Evolutionary conservation across 2,888 invertebrate species (phyloP).

Genomic region (Pterostichus madidus): DNA sequence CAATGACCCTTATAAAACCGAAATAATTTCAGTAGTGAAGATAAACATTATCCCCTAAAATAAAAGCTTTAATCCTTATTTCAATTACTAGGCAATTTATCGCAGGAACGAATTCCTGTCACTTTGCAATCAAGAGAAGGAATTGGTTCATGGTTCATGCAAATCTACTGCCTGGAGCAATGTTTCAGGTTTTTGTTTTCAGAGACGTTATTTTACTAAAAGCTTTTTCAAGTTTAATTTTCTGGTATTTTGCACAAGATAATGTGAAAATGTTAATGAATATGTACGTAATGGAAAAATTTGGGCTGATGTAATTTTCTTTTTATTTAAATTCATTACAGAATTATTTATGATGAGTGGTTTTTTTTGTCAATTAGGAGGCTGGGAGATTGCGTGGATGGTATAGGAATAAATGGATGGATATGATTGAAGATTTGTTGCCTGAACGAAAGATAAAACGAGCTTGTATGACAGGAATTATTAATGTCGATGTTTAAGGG

Average conservation of each 20-base stretch:
- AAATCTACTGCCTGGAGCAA: background rate
- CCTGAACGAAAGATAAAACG: too few relatives aligned
- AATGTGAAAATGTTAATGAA: slow-evolving; percentile 11
- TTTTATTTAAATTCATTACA: too few relatives aligned
- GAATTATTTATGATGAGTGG: too few relatives aligned
- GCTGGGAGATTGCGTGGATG: too few relatives aligned
- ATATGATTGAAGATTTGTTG: too few relatives aligned
- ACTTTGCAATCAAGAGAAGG: background rate
- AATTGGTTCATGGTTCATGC: background rate
- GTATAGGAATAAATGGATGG: too few relatives aligned
- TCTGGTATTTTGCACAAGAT: slow-evolving; percentile 23
- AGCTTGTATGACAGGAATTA: too few relatives aligned
- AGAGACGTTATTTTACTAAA: slow-evolving; percentile 14
- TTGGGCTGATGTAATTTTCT: too few relatives aligned
- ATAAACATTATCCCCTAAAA: background rate
- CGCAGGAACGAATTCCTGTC: background rate
- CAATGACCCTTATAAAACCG: background rate
- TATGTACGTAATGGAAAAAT: background rate
- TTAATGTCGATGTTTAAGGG: too few relatives aligned
- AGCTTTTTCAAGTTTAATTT: slow-evolving; percentile 35
- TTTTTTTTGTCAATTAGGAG: too few relatives aligned
- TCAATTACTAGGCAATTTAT: background rate
- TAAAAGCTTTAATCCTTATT: background rate
- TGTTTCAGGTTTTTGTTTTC: background rate
- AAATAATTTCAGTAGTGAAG: background rate